Percentiles rank a stretch among this genome's conserved stretches.
These are phyloP conservation scores for Panthera tigris DNA, from an alignment of 2,113 vertebrate genomes.

Conservation along the genomic window DNA sequence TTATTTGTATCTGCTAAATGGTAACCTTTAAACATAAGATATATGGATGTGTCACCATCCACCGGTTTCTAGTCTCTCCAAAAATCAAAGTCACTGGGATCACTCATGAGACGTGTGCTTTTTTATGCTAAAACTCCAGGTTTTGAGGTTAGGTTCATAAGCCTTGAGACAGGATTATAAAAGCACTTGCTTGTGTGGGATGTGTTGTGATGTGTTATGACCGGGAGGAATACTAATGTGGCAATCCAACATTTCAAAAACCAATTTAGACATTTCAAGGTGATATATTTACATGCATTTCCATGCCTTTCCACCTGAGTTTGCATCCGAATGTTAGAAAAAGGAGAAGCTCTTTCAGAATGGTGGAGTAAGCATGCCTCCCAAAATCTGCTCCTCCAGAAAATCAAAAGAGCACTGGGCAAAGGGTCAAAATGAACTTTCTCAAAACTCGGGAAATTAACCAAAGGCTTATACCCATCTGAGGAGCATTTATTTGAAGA, in stretches of 20 bases:
- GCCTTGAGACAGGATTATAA: neutral
- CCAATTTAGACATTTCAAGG: neutral
- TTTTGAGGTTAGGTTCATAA: neutral
- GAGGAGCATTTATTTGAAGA: neutral
- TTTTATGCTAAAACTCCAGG: neutral
- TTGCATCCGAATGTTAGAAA: neutral
- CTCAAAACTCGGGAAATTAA: neutral
- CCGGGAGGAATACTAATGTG: neutral
- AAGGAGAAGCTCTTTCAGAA: neutral
- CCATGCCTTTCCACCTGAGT: neutral
- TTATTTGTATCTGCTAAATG: neutral
- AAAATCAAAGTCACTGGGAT: neutral
- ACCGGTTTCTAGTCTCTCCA: neutral
- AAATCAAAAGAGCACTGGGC: neutral
- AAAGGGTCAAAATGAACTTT: neutral
- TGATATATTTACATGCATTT: neutral
- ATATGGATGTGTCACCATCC: neutral
- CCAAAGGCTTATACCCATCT: neutral
- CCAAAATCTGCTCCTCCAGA: neutral
- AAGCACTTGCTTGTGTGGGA: neutral
- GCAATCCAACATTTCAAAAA: neutral
- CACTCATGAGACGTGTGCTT: neutral
- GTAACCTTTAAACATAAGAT: neutral
- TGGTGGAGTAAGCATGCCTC: neutral
- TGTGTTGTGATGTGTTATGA: neutral